Evolutionary conservation across 2,797 vertebrate species (phyloP).

Genomic region (Balearica regulorum): DNA sequence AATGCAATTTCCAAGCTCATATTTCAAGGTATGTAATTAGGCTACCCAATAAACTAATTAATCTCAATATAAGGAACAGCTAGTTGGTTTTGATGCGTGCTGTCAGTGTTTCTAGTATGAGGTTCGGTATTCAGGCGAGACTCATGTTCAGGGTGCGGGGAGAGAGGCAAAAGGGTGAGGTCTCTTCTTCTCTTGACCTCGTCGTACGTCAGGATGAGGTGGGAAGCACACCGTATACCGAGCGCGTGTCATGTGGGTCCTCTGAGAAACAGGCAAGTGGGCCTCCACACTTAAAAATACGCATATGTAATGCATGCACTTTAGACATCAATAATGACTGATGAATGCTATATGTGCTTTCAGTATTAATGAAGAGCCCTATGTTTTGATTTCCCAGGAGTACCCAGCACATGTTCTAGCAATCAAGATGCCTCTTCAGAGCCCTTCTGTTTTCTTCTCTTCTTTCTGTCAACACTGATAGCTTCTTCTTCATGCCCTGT

Average conservation of each 20-base stretch:
- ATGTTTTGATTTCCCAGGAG: conserved; percentile 40
- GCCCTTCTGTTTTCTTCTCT: neutral
- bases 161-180: neutral
- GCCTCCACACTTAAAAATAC: neutral
- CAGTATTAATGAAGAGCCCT: conserved; percentile 28
- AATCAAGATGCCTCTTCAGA: conserved; percentile 41
- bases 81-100: neutral
- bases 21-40: conserved; percentile 3
- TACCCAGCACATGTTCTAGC: neutral
- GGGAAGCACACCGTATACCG: neutral
- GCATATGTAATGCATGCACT: neutral
- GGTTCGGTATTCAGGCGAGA: neutral
- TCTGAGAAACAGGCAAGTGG: neutral
- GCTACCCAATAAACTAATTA: neutral
- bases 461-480: neutral
- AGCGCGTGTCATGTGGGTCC: neutral
- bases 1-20: neutral
- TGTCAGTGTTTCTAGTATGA: neutral
- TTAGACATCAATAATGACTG: neutral
- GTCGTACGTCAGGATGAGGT: neutral
- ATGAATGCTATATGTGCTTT: conserved; percentile 7
- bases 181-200: neutral
- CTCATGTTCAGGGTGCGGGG: neutral
- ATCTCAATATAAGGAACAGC: neutral
- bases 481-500: neutral